A percentile compares a stretch with the other conserved stretches of the same genome.
phyloP scores from a whole-genome alignment of 2,797 vertebrate genomes.

The Gambelia wislizenii region DNA sequence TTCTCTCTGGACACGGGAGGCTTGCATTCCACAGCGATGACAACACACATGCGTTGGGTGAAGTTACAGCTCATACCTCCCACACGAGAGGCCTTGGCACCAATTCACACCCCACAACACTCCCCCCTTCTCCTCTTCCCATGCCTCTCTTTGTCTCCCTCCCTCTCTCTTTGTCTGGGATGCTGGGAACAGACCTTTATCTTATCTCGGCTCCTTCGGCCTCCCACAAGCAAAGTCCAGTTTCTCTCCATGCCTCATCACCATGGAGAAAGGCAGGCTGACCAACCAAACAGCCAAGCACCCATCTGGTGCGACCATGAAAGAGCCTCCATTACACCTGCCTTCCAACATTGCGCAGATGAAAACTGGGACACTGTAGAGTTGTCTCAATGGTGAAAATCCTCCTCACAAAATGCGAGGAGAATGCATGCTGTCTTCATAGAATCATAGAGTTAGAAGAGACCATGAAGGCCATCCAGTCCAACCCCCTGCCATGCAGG shows the following conservation, averaged over 20 bases:
- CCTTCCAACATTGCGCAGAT: neutral
- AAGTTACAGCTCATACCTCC: neutral
- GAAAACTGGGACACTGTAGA: too few species aligned
- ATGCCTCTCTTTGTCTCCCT: too few species aligned
- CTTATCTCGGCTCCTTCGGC: neutral
- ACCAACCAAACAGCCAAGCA: too few species aligned
- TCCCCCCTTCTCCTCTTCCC: accelerated
- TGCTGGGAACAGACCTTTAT: neutral
- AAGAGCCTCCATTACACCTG: too few species aligned
- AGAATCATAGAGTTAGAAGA: too few species aligned
- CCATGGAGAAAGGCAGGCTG: too few species aligned
- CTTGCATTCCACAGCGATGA: slow-evolving; percentile 19
- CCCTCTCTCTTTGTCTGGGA: neutral
- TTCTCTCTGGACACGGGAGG: neutral
- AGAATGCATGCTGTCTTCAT: too few species aligned
- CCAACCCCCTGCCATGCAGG: too few species aligned
- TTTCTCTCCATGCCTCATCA: neutral
- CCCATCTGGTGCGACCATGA: neutral
- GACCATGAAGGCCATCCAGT: too few species aligned
- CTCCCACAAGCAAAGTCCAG: slow-evolving; percentile 11
- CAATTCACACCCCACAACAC: neutral
- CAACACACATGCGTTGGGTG: too few species aligned
- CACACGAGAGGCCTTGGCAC: neutral
- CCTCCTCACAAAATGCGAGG: too few species aligned
- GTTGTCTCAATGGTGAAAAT: too few species aligned